These are phyloP conservation scores for Periparus ater DNA, from an alignment of 2,797 vertebrate species.

Conservation along the genomic window DNA sequence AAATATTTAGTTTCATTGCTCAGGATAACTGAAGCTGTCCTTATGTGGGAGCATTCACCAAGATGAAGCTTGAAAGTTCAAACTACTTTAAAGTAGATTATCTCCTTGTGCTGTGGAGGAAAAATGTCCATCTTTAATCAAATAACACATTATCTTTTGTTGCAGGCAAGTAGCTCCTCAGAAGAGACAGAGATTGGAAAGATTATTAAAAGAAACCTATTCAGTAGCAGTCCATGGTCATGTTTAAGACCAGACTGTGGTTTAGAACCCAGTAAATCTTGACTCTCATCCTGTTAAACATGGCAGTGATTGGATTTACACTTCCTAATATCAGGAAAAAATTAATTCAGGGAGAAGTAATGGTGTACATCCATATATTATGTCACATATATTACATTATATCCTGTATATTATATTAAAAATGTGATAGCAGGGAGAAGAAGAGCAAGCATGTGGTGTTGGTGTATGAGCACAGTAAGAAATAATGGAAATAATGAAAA, in stretches of 20 bases:
- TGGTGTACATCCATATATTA: neutral
- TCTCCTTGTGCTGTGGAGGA: neutral
- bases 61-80: neutral
- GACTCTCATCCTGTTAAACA: neutral
- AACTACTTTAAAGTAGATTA: neutral
- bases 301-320: neutral
- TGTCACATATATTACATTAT: neutral
- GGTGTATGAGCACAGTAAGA: neutral
- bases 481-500: neutral
- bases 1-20: neutral
- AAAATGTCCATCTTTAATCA: neutral
- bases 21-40: neutral
- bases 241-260: neutral
- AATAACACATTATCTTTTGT: neutral
- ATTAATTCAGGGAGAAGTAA: neutral
- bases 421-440: neutral
- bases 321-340: neutral
- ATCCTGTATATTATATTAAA: neutral
- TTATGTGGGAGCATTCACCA: neutral
- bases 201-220: neutral
- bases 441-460: neutral
- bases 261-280: neutral
- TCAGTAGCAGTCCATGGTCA: neutral
- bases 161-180: neutral
- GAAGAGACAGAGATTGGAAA: neutral